Evolutionary conservation across 2,888 invertebrate species (phyloP).

Genomic region (Teinopalpus imperialis): DNA sequence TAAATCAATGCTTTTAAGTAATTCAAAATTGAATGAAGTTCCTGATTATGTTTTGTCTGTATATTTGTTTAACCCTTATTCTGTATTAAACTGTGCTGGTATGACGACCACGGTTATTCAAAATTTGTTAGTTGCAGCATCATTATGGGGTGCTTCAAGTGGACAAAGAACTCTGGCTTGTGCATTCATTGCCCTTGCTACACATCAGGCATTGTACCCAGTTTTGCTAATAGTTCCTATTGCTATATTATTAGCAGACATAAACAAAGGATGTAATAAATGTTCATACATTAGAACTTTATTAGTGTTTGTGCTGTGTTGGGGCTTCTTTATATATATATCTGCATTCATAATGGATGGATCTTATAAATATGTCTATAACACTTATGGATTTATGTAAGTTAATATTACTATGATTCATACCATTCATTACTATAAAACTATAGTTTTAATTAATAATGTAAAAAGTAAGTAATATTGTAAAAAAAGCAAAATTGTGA

Average conservation of each 20-base stretch:
- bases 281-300: slow-evolving; percentile 75
- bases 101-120: slow-evolving; percentile 95
- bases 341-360: slow-evolving; percentile 85
- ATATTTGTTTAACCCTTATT: slow-evolving; percentile 95
- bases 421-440: too few species aligned
- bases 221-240: slow-evolving; percentile 91
- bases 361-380: slow-evolving; percentile 84
- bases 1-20: slow-evolving; percentile 75
- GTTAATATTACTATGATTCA: too few species aligned
- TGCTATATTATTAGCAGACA: slow-evolving; percentile 85
- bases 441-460: too few species aligned
- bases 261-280: slow-evolving; percentile 71
- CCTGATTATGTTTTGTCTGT: slow-evolving; percentile 88
- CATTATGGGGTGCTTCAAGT: slow-evolving; percentile 86
- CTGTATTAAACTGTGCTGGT: slow-evolving; percentile 92
- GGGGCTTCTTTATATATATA: slow-evolving; percentile 79
- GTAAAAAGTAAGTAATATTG: too few species aligned
- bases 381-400: slow-evolving; percentile 92
- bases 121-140: slow-evolving; percentile 89
- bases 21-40: slow-evolving; percentile 81
- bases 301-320: slow-evolving; percentile 74
- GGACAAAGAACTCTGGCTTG: slow-evolving; percentile 84
- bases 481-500: too few species aligned
- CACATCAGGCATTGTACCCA: slow-evolving; percentile 92
- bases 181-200: slow-evolving; percentile 87